Percentiles rank a stretch among this genome's conserved stretches.
phyloP scores from a whole-genome alignment of 1,140 invertebrate genomes.

The Sinonovacula constricta region DNA sequence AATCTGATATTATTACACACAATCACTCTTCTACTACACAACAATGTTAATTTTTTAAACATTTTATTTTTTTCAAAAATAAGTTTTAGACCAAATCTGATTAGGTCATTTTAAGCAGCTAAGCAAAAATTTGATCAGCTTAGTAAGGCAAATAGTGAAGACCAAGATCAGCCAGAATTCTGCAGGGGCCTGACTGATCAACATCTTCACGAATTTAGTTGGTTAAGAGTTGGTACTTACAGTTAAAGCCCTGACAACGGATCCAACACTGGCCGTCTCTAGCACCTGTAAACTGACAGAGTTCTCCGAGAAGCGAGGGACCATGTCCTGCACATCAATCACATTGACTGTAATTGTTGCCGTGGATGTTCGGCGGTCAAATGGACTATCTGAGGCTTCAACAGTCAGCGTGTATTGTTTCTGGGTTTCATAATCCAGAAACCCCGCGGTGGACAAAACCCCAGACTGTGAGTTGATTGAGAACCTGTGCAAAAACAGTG shows the following conservation, averaged over 20 bases:
- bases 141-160: too few species aligned
- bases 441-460: constrained; percentile 47
- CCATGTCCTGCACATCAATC: constrained; percentile 57
- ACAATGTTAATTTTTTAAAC: too few species aligned
- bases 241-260: constrained; percentile 49
- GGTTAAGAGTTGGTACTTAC: constrained; percentile 57
- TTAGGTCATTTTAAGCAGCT: too few species aligned
- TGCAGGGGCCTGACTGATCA: too few species aligned
- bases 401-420: constrained; percentile 56
- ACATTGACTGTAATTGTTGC: constrained; percentile 62
- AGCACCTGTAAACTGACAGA: constrained; percentile 51
- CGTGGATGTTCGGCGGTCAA: constrained; percentile 44
- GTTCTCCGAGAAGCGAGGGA: constrained; percentile 60
- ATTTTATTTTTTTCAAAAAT: too few species aligned
- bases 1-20: too few species aligned
- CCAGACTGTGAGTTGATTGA: constrained; percentile 57
- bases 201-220: too few species aligned
- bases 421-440: constrained; percentile 62
- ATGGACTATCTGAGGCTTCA: constrained; percentile 55
- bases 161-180: too few species aligned
- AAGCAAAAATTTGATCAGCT: too few species aligned
- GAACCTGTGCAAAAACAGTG: too few species aligned
- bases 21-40: too few species aligned
- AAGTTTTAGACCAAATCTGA: too few species aligned
- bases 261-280: constrained; percentile 54